Evolutionary conservation across 2,113 vertebrate genomes (phyloP).

Genomic region (Triplophysa siluroides): DNA sequence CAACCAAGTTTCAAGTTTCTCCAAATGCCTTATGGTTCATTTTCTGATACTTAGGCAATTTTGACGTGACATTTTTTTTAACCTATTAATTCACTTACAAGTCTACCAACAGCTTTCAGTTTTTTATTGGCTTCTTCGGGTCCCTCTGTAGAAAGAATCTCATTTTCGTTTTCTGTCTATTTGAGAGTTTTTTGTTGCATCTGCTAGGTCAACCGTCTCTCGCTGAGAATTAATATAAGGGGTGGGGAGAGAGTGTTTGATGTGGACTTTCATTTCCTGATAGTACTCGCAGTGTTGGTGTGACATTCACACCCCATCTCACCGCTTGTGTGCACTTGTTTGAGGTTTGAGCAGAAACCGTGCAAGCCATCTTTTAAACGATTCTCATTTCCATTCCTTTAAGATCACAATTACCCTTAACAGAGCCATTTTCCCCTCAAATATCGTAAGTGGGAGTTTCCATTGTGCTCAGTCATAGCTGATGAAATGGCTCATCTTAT

Average conservation of each 20-base stretch:
- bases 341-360: slow-evolving; percentile 6
- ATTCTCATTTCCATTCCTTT: slow-evolving; percentile 32
- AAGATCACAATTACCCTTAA: slow-evolving; percentile 1
- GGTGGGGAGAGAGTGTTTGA: slow-evolving; percentile 32
- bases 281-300: background rate
- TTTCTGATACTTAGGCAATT: too few relatives aligned
- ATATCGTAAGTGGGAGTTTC: slow-evolving; percentile 30
- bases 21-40: too few relatives aligned
- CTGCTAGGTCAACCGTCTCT: slow-evolving; percentile 19
- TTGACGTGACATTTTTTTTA: too few relatives aligned
- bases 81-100: too few relatives aligned
- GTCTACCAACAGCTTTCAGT: too few relatives aligned
- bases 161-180: background rate
- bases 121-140: background rate
- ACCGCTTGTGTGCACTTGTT: slow-evolving; percentile 7
- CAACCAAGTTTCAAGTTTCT: too few relatives aligned
- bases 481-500: slow-evolving; percentile 2
- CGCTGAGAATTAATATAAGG: slow-evolving; percentile 35
- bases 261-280: slow-evolving; percentile 49
- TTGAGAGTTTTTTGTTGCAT: background rate
- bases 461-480: slow-evolving; percentile 11
- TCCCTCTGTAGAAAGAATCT: background rate
- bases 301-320: slow-evolving; percentile 21
- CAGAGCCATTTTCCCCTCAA: slow-evolving; percentile 7
- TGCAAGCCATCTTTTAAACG: slow-evolving; percentile 4